Conservation (phyloP, 2,113 vertebrate genomes). For the Proteles cristata region DNA sequence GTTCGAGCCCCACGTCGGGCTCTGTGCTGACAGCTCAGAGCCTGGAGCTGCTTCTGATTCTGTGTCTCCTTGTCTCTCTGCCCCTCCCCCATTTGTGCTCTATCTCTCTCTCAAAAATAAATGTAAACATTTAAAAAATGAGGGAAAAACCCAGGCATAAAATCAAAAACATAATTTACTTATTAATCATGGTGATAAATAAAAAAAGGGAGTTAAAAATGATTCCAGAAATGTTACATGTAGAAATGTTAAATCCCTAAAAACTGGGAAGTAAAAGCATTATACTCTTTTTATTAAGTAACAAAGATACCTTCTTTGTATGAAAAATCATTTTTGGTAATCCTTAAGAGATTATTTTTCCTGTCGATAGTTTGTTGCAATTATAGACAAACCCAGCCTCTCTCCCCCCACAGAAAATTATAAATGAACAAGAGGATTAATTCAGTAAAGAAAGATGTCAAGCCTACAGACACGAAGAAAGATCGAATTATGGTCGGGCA, state of each 20-base stretch:
- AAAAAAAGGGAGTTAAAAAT: background rate
- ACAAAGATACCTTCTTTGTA: background rate
- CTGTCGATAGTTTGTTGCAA: background rate
- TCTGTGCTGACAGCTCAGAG: no score
- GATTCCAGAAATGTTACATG: background rate
- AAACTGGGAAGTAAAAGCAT: background rate
- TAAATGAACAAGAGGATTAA: background rate
- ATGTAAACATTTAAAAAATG: no score
- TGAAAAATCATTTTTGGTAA: background rate
- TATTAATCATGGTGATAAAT: background rate
- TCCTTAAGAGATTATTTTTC: background rate
- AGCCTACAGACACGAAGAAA: background rate
- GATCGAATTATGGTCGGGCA: slow-evolving; percentile 22
- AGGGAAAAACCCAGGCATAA: background rate
- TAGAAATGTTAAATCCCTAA: background rate
- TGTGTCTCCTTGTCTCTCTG: no score
- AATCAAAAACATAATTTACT: background rate
- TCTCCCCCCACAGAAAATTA: background rate
- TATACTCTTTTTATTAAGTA: background rate
- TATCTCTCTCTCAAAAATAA: no score
- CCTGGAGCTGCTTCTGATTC: no score
- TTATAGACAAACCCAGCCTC: background rate
- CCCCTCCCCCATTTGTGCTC: no score
- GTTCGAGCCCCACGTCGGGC: no score
- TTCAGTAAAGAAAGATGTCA: slow-evolving; percentile 1